A percentile compares a stretch with the other conserved stretches of the same genome.
Conservation (phyloP, 2,888 invertebrate species). For the Sphaeridia pumilis region DNA sequence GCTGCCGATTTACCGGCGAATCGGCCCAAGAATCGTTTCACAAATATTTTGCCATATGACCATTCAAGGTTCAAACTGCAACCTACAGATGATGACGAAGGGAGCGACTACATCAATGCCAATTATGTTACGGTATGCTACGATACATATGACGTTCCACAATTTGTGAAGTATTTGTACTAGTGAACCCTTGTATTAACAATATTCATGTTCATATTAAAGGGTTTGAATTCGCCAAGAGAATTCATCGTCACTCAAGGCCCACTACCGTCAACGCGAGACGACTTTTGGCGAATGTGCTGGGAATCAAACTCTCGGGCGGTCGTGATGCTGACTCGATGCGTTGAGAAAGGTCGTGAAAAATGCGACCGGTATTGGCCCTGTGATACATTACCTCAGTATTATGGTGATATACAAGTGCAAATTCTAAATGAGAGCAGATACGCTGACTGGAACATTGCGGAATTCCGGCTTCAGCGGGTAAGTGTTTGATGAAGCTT, state of each 20-base stretch:
- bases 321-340: constrained; percentile 94
- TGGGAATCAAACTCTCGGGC: constrained; percentile 97
- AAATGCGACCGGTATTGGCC: constrained; percentile 98
- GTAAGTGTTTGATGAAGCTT: too few species aligned
- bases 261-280: constrained; percentile 88
- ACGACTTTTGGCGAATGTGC: constrained; percentile 99
- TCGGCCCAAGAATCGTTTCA: constrained; percentile 95
- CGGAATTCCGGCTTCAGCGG: constrained; percentile 81
- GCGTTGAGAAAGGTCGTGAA: constrained; percentile 86
- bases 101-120: constrained; percentile 91
- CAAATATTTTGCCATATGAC: constrained; percentile 97
- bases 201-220: constrained; percentile 19
- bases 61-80: constrained; percentile 89
- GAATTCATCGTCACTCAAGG: constrained; percentile 99
- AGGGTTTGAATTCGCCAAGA: constrained; percentile 86
- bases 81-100: constrained; percentile 82
- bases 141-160: too few species aligned
- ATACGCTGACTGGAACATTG: constrained; percentile 91
- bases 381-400: constrained; percentile 83
- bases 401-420: constrained; percentile 93
- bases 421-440: constrained; percentile 84
- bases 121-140: constrained; percentile 77
- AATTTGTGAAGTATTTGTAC: too few species aligned
- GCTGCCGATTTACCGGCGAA: constrained; percentile 94
- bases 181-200: too few species aligned